Evolutionary conservation across 1,140 invertebrate species (phyloP).

Genomic region (Coelopa frigida): DNA sequence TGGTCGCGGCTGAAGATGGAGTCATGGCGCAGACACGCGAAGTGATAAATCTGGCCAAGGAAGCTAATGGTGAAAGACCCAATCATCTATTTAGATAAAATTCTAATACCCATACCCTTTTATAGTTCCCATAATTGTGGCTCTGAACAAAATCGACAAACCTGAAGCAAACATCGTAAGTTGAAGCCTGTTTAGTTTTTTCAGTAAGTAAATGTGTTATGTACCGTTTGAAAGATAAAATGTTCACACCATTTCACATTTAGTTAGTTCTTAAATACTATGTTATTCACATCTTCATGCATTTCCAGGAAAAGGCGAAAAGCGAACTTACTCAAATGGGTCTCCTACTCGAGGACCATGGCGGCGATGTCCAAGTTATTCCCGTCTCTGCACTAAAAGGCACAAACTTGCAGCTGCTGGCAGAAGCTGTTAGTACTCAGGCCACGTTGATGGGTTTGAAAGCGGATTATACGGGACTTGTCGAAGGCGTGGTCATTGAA

Average conservation of each 20-base stretch:
- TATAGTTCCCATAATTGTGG: slow-evolving; percentile 90
- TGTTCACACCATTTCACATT: too few species aligned
- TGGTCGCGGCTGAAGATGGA: slow-evolving; percentile 98
- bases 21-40: slow-evolving; percentile 96
- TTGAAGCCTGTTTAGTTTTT: slow-evolving; percentile 13
- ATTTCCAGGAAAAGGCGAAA: slow-evolving; percentile 66
- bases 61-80: slow-evolving; percentile 55
- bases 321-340: slow-evolving; percentile 67
- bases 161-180: slow-evolving; percentile 75
- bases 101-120: slow-evolving; percentile 27
- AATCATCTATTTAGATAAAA: background rate
- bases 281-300: background rate
- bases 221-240: too few species aligned
- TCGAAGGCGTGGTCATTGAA: slow-evolving; percentile 89
- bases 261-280: too few species aligned
- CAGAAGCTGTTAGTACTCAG: slow-evolving; percentile 78
- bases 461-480: slow-evolving; percentile 70
- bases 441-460: slow-evolving; percentile 85
- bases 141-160: slow-evolving; percentile 99
- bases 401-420: slow-evolving; percentile 69
- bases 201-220: too few species aligned
- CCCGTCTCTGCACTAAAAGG: slow-evolving; percentile 84
- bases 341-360: slow-evolving; percentile 77
- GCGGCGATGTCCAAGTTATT: slow-evolving; percentile 89
- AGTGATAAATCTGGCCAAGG: slow-evolving; percentile 68